Evolutionary conservation across 2,113 vertebrate genomes (phyloP).

Genomic region (Boulengeromyrus knoepffleri): DNA sequence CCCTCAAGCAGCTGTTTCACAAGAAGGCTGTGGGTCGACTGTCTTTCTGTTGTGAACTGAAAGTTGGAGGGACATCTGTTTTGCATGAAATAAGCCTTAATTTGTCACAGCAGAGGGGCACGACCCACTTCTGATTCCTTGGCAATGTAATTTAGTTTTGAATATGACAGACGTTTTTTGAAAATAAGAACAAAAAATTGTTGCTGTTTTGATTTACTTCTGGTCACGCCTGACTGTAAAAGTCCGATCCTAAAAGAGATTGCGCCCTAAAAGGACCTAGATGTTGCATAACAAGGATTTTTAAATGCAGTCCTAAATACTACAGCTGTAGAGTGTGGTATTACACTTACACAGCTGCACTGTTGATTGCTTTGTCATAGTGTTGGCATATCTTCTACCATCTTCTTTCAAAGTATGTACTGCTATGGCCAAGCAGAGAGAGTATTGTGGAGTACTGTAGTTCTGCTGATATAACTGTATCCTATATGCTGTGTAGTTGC

Average conservation of each 20-base stretch:
- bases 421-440: neutral
- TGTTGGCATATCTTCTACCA: neutral
- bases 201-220: neutral
- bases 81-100: conserved; percentile 55
- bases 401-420: neutral
- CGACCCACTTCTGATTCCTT: conserved; percentile 48
- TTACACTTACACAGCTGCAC: neutral
- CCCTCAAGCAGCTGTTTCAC: neutral
- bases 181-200: neutral
- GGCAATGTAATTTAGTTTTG: conserved; percentile 34
- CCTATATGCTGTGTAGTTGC: neutral
- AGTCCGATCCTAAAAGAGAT: neutral
- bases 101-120: conserved; percentile 55
- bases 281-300: neutral
- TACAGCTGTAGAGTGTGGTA: neutral
- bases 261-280: neutral
- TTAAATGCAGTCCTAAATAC: neutral
- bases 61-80: conserved; percentile 54
- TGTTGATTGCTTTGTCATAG: neutral
- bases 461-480: neutral
- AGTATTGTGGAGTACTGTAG: neutral
- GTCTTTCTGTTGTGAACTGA: neutral
- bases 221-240: neutral
- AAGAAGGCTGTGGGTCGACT: neutral
- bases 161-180: neutral